phyloP scores from a whole-genome alignment of 2,888 invertebrate genomes.

The Lomographa bimaculata region DNA sequence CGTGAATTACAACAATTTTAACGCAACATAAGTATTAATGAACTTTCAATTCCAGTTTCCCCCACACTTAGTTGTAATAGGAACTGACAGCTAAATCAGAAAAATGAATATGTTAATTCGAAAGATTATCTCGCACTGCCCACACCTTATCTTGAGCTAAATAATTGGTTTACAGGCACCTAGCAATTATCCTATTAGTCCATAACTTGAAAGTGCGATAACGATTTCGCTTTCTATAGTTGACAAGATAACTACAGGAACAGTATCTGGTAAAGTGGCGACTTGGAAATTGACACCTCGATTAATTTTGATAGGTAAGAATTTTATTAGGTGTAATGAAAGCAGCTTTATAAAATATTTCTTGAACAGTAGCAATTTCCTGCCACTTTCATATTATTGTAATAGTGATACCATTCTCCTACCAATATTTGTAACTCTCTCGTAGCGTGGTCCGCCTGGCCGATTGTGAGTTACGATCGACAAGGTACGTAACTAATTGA shows the following conservation, averaged over 20 bases:
- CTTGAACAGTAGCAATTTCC: too few species aligned
- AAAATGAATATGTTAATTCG: slow-evolving; percentile 15
- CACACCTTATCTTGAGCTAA: slow-evolving; percentile 11
- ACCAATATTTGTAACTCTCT: too few species aligned
- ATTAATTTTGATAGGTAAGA: slow-evolving; percentile 18
- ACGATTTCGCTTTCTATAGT: slow-evolving; percentile 23
- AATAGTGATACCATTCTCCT: too few species aligned
- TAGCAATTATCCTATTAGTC: slow-evolving; percentile 29
- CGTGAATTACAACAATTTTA: too few species aligned
- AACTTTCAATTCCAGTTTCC: too few species aligned
- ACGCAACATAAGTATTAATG: too few species aligned
- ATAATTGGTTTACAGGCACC: slow-evolving; percentile 14
- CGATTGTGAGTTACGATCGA: too few species aligned
- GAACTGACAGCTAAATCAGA: not conserved
- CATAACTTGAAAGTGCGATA: slow-evolving; percentile 32
- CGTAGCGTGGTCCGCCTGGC: too few species aligned
- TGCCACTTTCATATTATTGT: too few species aligned
- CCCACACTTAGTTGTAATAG: slow-evolving; percentile 1
- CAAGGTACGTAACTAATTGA: too few species aligned
- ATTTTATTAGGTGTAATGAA: slow-evolving; percentile 8
- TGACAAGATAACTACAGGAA: slow-evolving; percentile 26
- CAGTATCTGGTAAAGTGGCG: slow-evolving; percentile 12
- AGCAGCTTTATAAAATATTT: too few species aligned
- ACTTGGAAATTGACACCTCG: slow-evolving; percentile 7
- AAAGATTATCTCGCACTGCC: slow-evolving; percentile 1